phyloP scores from a whole-genome alignment of 2,113 vertebrate genomes.

The Hippocampus barbouri region DNA sequence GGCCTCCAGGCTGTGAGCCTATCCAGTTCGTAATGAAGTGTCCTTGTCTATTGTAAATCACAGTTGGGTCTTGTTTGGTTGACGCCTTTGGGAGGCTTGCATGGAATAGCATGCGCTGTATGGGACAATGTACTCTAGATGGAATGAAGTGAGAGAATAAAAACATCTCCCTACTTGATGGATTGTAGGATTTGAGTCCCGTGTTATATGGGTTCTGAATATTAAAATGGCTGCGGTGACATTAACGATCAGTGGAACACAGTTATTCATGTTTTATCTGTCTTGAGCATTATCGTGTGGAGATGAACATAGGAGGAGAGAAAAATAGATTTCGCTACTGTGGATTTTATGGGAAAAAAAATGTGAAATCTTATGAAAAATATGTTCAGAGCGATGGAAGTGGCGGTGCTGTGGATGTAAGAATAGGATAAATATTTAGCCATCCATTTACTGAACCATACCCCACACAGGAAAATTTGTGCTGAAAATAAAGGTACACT shows the following conservation, averaged over 20 bases:
- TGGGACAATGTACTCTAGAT: conserved; percentile 20
- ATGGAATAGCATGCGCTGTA: conserved; percentile 44
- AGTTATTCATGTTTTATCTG: conserved; percentile 26
- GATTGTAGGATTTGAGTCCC: conserved; percentile 41
- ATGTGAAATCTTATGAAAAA: neutral
- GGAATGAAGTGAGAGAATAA: conserved; percentile 17
- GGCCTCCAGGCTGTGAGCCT: conserved; percentile 39
- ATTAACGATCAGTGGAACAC: conserved; percentile 31
- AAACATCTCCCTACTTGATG: conserved; percentile 39
- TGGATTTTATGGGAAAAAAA: neutral
- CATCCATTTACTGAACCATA: too few relatives aligned
- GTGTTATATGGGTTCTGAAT: conserved; percentile 46
- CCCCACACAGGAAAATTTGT: neutral
- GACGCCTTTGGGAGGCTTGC: conserved; percentile 44
- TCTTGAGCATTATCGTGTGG: conserved; percentile 17
- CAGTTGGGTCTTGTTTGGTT: conserved; percentile 48
- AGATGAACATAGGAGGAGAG: neutral
- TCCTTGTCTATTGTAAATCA: conserved; percentile 63
- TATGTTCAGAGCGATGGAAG: neutral
- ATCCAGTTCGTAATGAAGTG: conserved; percentile 56
- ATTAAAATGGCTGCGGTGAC: conserved; percentile 33
- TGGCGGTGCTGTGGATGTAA: neutral
- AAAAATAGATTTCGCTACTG: conserved; percentile 2
- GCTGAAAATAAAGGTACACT: neutral
- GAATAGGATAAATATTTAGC: neutral